Evolutionary conservation across 2,888 invertebrate species (phyloP).

Genomic region (Hartigia nigra): DNA sequence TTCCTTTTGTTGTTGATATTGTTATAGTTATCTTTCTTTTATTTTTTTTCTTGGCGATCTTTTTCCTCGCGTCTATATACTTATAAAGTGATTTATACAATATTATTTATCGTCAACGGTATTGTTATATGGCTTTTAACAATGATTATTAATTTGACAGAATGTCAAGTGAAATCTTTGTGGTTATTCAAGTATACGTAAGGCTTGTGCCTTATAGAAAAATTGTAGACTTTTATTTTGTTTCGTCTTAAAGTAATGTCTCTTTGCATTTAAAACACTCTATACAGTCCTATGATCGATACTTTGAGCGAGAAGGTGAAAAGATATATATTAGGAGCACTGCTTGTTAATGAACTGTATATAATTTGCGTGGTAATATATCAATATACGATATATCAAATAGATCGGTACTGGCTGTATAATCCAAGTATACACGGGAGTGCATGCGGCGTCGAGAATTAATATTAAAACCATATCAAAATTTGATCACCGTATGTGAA

Average conservation of each 20-base stretch:
- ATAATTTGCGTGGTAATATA: constrained; percentile 40
- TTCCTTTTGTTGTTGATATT: constrained; percentile 11
- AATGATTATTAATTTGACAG: not conserved
- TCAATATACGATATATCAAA: constrained; percentile 1
- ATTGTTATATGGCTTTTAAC: not conserved
- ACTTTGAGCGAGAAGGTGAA: not conserved
- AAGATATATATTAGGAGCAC: constrained; percentile 44
- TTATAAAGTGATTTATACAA: not conserved
- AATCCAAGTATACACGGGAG: not conserved
- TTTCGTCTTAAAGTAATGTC: not conserved
- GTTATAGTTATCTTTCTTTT: constrained; percentile 19
- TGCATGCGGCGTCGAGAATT: not conserved
- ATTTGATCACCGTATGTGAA: not conserved
- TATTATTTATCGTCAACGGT: not conserved
- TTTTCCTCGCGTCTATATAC: constrained; percentile 18
- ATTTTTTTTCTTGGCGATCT: constrained; percentile 19
- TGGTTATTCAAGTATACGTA: not conserved
- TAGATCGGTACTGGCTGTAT: not conserved
- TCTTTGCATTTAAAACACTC: not conserved
- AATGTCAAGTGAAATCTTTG: not conserved
- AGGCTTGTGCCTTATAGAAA: too few relatives aligned
- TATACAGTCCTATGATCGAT: not conserved
- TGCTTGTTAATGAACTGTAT: constrained; percentile 48
- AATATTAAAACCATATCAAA: not conserved
- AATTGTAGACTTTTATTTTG: not conserved